Conservation (phyloP, 92 coral and sea anemone genomes). For the Scolanthus callimorphus region DNA sequence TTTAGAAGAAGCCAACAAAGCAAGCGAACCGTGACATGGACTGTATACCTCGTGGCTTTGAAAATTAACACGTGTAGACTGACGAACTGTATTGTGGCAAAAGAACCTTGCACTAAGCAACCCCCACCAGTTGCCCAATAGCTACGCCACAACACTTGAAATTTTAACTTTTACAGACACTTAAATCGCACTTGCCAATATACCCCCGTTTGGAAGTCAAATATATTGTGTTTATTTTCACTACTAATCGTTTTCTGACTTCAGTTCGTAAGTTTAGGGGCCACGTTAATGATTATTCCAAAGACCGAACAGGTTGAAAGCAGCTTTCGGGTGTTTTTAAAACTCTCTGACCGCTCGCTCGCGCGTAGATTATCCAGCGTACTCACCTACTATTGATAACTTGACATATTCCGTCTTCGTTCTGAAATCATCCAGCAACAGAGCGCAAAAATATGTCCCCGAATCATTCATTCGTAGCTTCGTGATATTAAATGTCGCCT, state of each 20-base stretch:
- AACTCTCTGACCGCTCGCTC: background rate
- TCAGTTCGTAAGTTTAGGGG: background rate
- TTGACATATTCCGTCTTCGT: slow-evolving; percentile 8
- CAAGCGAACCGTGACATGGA: background rate
- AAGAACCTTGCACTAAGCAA: background rate
- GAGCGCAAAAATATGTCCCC: slow-evolving; percentile 36
- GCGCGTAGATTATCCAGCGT: background rate
- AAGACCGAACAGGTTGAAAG: background rate
- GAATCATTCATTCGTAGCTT: slow-evolving; percentile 31
- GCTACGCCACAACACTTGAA: background rate
- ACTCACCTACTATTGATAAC: slow-evolving; percentile 58
- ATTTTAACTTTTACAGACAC: background rate
- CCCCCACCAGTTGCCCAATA: too few species aligned
- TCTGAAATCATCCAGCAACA: background rate
- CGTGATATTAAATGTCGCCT: slow-evolving; percentile 43
- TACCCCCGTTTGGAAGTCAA: background rate
- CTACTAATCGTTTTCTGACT: background rate
- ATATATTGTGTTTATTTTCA: background rate
- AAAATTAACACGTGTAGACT: background rate
- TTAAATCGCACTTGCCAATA: background rate
- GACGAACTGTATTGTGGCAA: too few species aligned
- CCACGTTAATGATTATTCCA: too few species aligned
- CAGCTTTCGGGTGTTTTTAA: background rate
- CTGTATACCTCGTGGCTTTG: background rate
- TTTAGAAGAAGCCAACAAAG: background rate